phyloP scores from a whole-genome alignment of 2,113 vertebrate genomes.

The Leptobrachium ailaonicum region DNA sequence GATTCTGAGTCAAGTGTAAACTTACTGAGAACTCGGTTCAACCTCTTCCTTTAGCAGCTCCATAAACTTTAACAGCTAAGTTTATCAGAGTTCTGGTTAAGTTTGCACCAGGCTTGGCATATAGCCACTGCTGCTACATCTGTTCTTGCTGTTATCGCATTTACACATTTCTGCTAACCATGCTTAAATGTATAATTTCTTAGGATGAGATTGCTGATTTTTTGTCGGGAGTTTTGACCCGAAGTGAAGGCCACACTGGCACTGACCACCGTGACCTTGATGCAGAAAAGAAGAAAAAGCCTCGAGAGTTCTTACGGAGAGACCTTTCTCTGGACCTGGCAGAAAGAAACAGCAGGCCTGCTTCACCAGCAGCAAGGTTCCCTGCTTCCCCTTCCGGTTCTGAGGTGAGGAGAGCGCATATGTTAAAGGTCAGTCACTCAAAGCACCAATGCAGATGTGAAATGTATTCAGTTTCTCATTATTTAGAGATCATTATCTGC shows the following conservation, averaged over 20 bases:
- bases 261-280: conserved; percentile 88
- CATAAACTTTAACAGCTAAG: no score
- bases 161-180: no score
- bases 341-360: conserved; percentile 79
- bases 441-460: no score
- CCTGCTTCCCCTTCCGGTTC: conserved; percentile 89
- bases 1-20: no score
- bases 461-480: neutral
- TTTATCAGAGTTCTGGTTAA: no score
- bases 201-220: conserved; percentile 97
- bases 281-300: conserved; percentile 86
- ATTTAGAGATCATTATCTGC: neutral
- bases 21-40: no score
- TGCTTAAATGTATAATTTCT: neutral
- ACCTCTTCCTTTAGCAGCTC: no score
- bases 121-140: no score
- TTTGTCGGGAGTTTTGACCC: conserved; percentile 85
- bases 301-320: conserved; percentile 68
- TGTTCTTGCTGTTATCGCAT: no score
- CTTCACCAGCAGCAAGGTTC: conserved; percentile 82
- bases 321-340: conserved; percentile 85
- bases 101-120: no score
- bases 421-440: neutral
- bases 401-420: conserved; percentile 68
- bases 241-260: conserved; percentile 76